Evolutionary conservation across 2,113 vertebrate genomes (phyloP), one percentile per base, ranked within the genome.

Genomic region (Heloderma charlesbogerti): DNA sequence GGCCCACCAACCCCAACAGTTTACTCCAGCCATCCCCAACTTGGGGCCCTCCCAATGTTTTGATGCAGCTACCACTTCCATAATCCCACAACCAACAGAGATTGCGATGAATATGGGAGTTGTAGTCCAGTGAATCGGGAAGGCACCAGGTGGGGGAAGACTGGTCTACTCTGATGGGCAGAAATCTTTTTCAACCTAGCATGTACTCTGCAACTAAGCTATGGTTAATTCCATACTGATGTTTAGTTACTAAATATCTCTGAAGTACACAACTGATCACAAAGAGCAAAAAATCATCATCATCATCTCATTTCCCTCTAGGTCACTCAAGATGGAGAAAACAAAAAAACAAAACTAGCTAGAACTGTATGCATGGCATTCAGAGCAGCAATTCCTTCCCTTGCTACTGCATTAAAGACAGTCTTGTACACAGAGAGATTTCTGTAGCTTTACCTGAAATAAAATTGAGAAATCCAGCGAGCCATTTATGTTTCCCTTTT

Each of bases 401-500:
- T 72, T 31, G 1, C 34, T 9, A 40, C 15, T 43, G n/a, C 5
- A 48, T 22, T 86, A 51, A 84, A 80, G 0, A 80, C 22, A 40
- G 34, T 85, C 9, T 84, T 80, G 20, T 43, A 10, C 60, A 81
- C 51, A 57, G 8, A 66, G 20, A 81, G 79, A 66, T n/a, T 3
- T 57, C 60, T 86, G 0, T 27, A 25, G 29, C 25, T 15, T 66
- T 57, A 16, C 15, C 4, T 40, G 82, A 63, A 63, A 20, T 10
- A 80, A 16, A 72, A 0, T 43, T 22, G 22, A 69, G 25, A 71
- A 84, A 3, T 8, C 1, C 71, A 4, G 13, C 79, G 89, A 92
- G n/a, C 25, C 84, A 75, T 89, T 92, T 91, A 86, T 71, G 48
- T 12, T 54, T 90, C 72, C 63, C 72, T 66, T 72, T 6, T 29